Evolutionary conservation across 2,888 invertebrate genomes (phyloP).

Genomic region (Acrobasis repandana): DNA sequence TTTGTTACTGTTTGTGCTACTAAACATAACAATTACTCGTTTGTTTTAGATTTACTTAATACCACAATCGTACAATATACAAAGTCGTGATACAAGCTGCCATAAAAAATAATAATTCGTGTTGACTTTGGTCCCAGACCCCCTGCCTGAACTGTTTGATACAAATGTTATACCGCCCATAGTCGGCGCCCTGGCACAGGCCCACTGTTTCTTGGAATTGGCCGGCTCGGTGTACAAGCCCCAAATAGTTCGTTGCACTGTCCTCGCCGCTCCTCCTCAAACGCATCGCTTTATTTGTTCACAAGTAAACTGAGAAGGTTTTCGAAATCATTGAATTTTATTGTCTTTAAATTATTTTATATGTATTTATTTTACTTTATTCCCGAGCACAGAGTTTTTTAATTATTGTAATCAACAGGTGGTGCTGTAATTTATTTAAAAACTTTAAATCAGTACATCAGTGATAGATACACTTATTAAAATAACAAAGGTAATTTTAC

Average conservation of each 20-base stretch:
- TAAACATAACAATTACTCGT: too few species aligned
- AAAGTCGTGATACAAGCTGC: not conserved
- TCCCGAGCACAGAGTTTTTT: not conserved
- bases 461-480: too few species aligned
- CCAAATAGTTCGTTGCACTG: conserved; percentile 47
- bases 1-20: too few species aligned
- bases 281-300: conserved; percentile 13
- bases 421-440: too few species aligned
- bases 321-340: not conserved
- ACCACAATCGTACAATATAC: too few species aligned
- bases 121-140: not conserved
- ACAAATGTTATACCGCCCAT: not conserved
- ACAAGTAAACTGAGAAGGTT: conserved; percentile 9
- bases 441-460: too few species aligned
- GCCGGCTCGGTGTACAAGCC: conserved; percentile 28
- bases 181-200: conserved; percentile 27
- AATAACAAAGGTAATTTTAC: too few species aligned
- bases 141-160: conserved; percentile 11
- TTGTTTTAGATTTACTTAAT: too few species aligned
- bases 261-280: conserved; percentile 19
- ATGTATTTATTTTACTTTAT: not conserved
- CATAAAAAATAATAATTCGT: not conserved
- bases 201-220: conserved; percentile 39
- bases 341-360: not conserved
- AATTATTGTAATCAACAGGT: too few species aligned